These are phyloP conservation scores for Psephotus haematonotus DNA, from an alignment of 2,113 vertebrate species.

Conservation along the genomic window DNA sequence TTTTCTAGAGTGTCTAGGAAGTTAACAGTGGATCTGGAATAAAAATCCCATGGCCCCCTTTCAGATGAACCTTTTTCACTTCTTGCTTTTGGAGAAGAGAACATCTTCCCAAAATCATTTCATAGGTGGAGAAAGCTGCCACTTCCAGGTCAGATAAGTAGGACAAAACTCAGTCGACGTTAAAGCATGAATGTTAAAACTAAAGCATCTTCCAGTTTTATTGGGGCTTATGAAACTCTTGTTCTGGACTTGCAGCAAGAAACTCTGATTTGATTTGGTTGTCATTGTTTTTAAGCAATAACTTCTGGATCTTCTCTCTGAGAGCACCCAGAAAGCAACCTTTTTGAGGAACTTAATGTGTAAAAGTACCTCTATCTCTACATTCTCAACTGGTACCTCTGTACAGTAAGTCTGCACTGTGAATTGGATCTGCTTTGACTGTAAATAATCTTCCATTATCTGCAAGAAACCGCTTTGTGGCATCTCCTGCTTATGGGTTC, in stretches of 20 bases:
- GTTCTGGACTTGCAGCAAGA: background rate
- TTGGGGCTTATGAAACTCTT: background rate
- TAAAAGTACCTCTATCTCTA: background rate
- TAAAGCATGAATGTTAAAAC: background rate
- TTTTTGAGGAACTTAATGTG: background rate
- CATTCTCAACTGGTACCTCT: background rate
- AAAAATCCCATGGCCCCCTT: background rate
- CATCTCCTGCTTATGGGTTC: background rate
- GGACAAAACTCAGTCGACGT: background rate
- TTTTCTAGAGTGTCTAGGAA: background rate
- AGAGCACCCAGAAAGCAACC: background rate
- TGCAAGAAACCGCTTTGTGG: background rate
- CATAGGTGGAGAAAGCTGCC: background rate
- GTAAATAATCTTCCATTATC: background rate
- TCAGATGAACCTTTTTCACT: fast-evolving
- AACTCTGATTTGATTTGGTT: background rate
- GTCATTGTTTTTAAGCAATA: background rate
- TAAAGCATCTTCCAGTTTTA: background rate
- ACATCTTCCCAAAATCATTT: background rate
- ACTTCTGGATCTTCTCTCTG: background rate
- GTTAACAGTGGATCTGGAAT: background rate
- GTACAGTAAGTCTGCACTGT: fast-evolving
- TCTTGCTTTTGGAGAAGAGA: background rate
- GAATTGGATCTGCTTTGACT: background rate
- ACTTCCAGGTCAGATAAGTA: background rate